Percentiles rank a stretch among this genome's conserved stretches.
Evolutionary conservation across 2,113 vertebrate species (phyloP).

Genomic region (Heterotis niloticus): DNA sequence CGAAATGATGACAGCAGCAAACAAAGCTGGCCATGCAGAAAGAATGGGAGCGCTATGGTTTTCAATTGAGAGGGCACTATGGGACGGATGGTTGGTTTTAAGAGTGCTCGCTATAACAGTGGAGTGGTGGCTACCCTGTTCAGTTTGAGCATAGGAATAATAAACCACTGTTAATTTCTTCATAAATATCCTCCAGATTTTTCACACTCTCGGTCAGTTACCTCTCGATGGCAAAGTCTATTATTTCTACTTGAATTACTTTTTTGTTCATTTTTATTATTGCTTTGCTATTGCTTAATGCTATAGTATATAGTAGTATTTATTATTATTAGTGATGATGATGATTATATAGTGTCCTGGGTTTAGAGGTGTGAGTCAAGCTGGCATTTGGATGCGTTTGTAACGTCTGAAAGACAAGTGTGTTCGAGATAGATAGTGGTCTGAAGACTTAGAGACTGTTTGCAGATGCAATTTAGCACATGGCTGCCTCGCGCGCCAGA

Average conservation of each 20-base stretch:
- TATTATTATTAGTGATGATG: background rate
- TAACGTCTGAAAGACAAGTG: slow-evolving; percentile 32
- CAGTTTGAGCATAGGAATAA: background rate
- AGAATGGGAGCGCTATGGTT: background rate
- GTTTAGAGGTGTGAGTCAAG: slow-evolving; percentile 4
- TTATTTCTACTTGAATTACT: background rate
- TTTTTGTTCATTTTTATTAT: slow-evolving; percentile 1
- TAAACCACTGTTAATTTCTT: slow-evolving; percentile 20
- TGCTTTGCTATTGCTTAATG: no score
- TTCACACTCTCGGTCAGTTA: background rate
- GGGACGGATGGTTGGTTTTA: background rate
- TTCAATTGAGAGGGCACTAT: background rate
- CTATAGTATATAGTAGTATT: background rate
- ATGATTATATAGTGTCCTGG: background rate
- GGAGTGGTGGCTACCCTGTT: background rate
- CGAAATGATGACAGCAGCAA: background rate
- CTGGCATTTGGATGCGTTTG: slow-evolving; percentile 39
- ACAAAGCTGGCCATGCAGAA: background rate
- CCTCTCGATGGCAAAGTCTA: background rate
- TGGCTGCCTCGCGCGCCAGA: slow-evolving; percentile 51
- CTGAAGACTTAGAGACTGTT: slow-evolving; percentile 36
- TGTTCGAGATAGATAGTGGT: no score
- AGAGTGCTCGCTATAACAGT: background rate
- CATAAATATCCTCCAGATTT: background rate
- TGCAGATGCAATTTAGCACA: slow-evolving; percentile 65